phyloP scores from a whole-genome alignment of 1,140 invertebrate species.

The Drosophila pseudoananassae region DNA sequence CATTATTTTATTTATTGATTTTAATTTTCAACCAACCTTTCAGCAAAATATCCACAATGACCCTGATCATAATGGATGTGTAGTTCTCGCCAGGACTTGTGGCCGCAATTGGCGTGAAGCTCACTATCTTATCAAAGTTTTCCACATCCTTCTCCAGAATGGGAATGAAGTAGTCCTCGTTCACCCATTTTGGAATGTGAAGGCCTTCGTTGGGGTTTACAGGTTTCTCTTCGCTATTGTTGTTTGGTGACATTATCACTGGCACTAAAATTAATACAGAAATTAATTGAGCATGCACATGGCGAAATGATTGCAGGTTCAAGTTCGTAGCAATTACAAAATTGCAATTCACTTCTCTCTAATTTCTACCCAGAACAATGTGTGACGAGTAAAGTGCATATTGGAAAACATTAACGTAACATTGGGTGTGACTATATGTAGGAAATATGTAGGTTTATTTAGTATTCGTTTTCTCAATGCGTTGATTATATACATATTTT shows the following conservation, averaged over 20 bases:
- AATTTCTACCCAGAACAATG: background rate
- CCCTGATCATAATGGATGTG: conserved; percentile 71
- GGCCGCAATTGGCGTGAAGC: conserved; percentile 61
- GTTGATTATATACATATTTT: too few species aligned
- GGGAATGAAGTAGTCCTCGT: conserved; percentile 83
- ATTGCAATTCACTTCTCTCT: background rate
- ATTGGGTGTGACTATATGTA: too few species aligned
- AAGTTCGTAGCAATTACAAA: conserved; percentile 25
- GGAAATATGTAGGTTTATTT: too few species aligned
- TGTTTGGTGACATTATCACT: conserved; percentile 59
- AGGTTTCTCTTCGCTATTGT: conserved; percentile 17
- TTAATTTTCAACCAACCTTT: conserved; percentile 44
- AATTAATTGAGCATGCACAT: conserved; percentile 9
- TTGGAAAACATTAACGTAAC: background rate
- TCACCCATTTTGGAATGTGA: conserved; percentile 84
- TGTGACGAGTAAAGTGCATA: background rate
- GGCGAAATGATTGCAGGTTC: conserved; percentile 4
- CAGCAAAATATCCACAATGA: conserved; percentile 55
- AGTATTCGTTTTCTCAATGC: too few species aligned
- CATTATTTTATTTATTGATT: background rate
- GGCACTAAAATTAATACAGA: conserved; percentile 9
- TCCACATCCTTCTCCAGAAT: conserved; percentile 79
- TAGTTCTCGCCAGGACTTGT: conserved; percentile 76
- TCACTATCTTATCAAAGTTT: conserved; percentile 51
- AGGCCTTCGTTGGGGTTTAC: conserved; percentile 65